A percentile compares a stretch with the other conserved stretches of the same genome.
Conservation (phyloP, 1,140 invertebrate species). For the Phenacoccus solenopsis region DNA sequence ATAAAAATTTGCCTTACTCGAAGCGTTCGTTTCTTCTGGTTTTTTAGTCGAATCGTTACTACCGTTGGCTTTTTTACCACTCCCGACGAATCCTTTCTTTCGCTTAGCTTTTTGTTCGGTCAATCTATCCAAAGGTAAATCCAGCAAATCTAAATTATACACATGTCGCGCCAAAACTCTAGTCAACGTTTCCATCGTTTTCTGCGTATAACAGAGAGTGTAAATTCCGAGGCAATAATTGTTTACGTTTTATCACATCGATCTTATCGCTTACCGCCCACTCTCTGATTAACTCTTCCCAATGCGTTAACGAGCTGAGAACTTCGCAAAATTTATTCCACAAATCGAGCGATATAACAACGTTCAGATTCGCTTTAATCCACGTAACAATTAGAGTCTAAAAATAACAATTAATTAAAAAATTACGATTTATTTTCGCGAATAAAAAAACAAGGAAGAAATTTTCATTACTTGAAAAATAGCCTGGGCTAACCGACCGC, state of each 20-base stretch:
- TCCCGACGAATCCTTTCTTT: conserved; percentile 33
- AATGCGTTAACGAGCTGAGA: conserved; percentile 75
- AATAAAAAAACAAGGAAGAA: no score
- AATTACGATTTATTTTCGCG: not conserved
- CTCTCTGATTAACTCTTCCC: conserved; percentile 90
- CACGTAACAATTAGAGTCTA: conserved; percentile 94
- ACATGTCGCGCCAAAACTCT: conserved; percentile 83
- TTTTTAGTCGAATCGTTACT: not conserved
- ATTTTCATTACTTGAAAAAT: conserved; percentile 52
- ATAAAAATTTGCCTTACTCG: not conserved
- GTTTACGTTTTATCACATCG: not conserved
- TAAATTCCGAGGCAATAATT: not conserved
- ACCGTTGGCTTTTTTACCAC: not conserved
- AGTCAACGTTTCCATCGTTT: conserved; percentile 92
- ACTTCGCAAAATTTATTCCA: conserved; percentile 92
- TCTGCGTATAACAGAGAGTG: conserved; percentile 43
- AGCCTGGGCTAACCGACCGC: conserved; percentile 72
- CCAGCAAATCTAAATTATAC: conserved; percentile 80
- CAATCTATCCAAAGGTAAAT: conserved; percentile 72
- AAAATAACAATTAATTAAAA: conserved; percentile 33
- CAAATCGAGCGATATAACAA: conserved; percentile 68
- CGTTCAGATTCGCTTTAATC: conserved; percentile 95
- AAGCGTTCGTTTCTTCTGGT: not conserved
- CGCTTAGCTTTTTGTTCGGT: conserved; percentile 71
- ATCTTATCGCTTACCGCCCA: conserved; percentile 64